These are phyloP conservation scores for Pseudobourletiella spinata DNA, from an alignment of 1,140 invertebrate genomes.

Conservation along the genomic window DNA sequence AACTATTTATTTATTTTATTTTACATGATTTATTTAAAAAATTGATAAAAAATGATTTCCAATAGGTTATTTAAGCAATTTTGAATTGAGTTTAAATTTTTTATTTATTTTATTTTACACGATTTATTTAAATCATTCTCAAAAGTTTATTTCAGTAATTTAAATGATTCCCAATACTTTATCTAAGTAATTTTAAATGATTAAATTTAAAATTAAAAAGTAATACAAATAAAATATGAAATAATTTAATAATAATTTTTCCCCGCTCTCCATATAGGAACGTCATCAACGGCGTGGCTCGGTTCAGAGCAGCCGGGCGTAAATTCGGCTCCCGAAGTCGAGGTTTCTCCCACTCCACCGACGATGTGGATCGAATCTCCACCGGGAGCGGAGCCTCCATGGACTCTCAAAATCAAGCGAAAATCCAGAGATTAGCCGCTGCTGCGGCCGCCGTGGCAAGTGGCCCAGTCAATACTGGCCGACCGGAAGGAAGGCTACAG, in stretches of 20 bases:
- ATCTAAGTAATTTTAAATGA: too few relatives aligned
- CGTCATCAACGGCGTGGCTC: conserved; percentile 79
- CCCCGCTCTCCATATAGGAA: too few relatives aligned
- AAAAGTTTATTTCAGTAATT: too few relatives aligned
- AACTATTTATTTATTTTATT: too few relatives aligned
- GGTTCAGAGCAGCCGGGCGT: conserved; percentile 58
- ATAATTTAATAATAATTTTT: neutral
- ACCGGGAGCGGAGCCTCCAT: conserved; percentile 29
- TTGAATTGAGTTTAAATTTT: too few relatives aligned
- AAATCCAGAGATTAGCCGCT: neutral
- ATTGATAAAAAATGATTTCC: too few relatives aligned
- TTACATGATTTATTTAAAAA: too few relatives aligned
- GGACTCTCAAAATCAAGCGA: conserved; percentile 26
- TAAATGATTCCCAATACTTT: too few relatives aligned
- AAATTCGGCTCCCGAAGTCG: conserved; percentile 50
- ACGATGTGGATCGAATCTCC: conserved; percentile 39
- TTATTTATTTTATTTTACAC: too few relatives aligned
- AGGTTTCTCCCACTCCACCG: conserved; percentile 42
- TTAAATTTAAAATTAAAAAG: neutral
- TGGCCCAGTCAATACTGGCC: neutral
- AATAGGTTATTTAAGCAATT: too few relatives aligned
- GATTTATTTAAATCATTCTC: too few relatives aligned
- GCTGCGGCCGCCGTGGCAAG: neutral
- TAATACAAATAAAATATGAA: neutral
- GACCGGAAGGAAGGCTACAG: too few relatives aligned